Conservation (phyloP, 2,797 vertebrate species). For the Anabacerthia variegaticeps region DNA sequence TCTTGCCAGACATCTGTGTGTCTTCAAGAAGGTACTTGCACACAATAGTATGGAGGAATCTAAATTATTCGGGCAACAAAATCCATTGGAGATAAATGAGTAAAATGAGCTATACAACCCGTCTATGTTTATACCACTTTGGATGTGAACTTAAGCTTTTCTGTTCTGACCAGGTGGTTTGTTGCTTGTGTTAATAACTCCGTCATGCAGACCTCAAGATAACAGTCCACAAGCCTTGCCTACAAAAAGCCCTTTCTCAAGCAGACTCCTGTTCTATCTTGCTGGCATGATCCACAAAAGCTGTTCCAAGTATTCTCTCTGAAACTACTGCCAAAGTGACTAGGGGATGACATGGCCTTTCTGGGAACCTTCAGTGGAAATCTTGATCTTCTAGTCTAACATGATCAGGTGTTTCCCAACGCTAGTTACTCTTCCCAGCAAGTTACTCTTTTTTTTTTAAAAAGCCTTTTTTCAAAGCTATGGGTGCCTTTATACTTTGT, state of each 20-base stretch:
- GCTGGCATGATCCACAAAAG: neutral
- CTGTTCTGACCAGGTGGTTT: neutral
- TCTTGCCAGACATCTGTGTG: neutral
- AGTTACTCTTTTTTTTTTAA: neutral
- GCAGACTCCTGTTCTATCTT: neutral
- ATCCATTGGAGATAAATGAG: neutral
- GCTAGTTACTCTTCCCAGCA: too few relatives aligned
- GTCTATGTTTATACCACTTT: neutral
- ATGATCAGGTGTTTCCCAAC: neutral
- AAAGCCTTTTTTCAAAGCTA: neutral
- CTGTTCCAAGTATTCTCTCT: neutral
- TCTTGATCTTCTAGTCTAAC: neutral
- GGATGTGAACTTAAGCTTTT: neutral
- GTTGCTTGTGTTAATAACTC: neutral
- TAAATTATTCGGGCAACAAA: neutral
- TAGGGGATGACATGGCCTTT: neutral
- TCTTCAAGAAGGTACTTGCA: neutral
- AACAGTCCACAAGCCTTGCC: neutral
- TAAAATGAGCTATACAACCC: neutral
- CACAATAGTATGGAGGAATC: neutral
- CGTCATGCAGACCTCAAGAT: neutral
- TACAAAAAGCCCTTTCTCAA: neutral
- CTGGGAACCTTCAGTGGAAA: neutral
- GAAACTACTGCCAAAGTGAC: neutral
- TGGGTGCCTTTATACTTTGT: neutral